phyloP scores from a whole-genome alignment of 2,113 vertebrate species.

The Ptilorrhoa leucosticta region DNA sequence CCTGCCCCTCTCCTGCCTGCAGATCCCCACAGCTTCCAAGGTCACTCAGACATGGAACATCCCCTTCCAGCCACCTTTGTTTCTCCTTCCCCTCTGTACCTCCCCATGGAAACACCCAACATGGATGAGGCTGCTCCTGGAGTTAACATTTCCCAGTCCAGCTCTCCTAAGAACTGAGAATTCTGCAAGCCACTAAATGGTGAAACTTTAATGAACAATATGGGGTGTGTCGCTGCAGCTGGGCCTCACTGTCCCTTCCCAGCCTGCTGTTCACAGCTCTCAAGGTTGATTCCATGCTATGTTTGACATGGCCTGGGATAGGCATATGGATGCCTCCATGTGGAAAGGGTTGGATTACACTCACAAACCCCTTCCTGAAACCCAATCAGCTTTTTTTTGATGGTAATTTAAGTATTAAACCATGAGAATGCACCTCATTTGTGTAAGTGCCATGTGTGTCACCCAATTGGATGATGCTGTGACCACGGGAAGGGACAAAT shows the following conservation, averaged over 20 bases:
- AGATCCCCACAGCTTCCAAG: not conserved
- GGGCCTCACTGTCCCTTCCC: not conserved
- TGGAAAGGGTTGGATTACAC: not conserved
- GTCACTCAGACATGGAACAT: not conserved
- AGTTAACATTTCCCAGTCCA: not conserved
- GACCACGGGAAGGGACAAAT: not conserved
- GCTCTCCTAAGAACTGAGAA: not conserved
- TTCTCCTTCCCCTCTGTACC: not conserved
- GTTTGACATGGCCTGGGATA: not conserved
- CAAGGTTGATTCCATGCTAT: not conserved
- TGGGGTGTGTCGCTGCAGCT: not conserved
- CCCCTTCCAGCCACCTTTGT: not conserved
- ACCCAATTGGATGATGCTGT: rapidly evolving
- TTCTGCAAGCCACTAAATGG: not conserved
- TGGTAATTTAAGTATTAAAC: not conserved
- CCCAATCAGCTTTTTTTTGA: not conserved
- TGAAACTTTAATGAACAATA: not conserved
- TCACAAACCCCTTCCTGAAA: not conserved
- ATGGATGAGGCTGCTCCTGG: not conserved
- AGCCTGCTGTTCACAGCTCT: not conserved
- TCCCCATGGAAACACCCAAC: not conserved
- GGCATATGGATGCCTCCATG: not conserved
- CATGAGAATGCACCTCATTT: not conserved
- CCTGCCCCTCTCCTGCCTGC: not conserved
- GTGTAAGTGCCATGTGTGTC: not conserved